Conservation (phyloP, 2,113 vertebrate species). For the Psammodynastes pulverulentus region DNA sequence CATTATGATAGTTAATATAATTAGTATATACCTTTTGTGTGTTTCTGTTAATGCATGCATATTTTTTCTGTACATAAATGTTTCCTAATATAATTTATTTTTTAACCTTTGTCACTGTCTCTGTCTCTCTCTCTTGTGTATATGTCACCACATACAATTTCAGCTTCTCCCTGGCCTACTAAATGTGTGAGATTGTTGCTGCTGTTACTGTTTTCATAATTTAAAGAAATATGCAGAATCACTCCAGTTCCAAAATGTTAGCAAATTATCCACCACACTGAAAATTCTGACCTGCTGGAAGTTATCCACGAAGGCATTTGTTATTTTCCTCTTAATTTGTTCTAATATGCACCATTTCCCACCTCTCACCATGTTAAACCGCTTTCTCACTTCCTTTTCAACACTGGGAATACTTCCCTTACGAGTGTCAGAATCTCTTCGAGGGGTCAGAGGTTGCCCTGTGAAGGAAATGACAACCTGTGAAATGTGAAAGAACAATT, state of each 20-base stretch:
- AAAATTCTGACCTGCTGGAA: constrained; percentile 80
- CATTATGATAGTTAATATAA: background rate
- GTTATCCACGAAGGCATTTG: constrained; percentile 72
- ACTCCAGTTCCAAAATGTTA: constrained; percentile 24
- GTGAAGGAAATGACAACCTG: constrained; percentile 99
- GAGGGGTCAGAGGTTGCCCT: constrained; percentile 91
- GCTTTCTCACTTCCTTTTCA: constrained; percentile 76
- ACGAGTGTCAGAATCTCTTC: constrained; percentile 85
- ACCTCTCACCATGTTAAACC: constrained; percentile 76
- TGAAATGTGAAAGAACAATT: constrained; percentile 99
- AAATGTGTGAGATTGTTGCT: constrained; percentile 41
- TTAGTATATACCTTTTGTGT: background rate
- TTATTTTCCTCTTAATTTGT: constrained; percentile 68
- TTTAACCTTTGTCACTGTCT: background rate
- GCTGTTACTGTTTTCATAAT: background rate
- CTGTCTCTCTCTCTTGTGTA: background rate
- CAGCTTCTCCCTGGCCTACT: constrained; percentile 47
- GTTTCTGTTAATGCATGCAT: background rate
- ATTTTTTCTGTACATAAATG: background rate
- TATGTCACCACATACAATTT: constrained; percentile 48
- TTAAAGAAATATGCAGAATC: constrained; percentile 37
- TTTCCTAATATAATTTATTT: background rate
- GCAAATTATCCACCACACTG: constrained; percentile 28
- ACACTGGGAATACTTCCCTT: constrained; percentile 90
- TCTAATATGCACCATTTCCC: constrained; percentile 68